phyloP scores from a whole-genome alignment of 1,140 invertebrate genomes.

The Eubasilissa regina region DNA sequence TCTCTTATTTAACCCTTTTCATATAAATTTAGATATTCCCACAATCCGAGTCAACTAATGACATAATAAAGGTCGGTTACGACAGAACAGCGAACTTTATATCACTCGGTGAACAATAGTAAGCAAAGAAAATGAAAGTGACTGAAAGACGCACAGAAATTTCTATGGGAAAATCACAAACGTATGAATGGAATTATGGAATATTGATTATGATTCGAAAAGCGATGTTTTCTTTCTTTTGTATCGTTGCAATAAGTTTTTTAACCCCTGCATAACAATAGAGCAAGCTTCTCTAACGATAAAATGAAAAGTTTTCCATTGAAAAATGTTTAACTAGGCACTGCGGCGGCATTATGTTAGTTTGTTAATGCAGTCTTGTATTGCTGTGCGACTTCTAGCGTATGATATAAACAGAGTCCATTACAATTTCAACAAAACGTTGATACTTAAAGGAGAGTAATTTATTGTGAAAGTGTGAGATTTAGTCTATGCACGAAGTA shows the following conservation, averaged over 20 bases:
- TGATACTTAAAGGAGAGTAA: too few relatives aligned
- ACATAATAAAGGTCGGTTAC: slow-evolving; percentile 34
- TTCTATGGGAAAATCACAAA: slow-evolving; percentile 39
- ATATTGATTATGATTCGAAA: slow-evolving; percentile 30
- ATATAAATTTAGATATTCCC: background rate
- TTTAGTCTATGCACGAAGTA: too few relatives aligned
- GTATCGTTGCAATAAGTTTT: slow-evolving; percentile 1
- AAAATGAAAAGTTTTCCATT: slow-evolving; percentile 22
- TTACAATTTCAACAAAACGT: too few relatives aligned
- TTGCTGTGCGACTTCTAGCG: too few relatives aligned
- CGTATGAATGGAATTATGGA: slow-evolving; percentile 16
- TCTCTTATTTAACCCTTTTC: background rate
- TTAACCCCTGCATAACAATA: slow-evolving; percentile 13
- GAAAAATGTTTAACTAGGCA: background rate
- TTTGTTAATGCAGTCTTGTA: too few relatives aligned
- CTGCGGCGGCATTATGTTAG: too few relatives aligned
- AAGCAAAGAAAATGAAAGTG: slow-evolving; percentile 35
- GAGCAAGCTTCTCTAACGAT: background rate
- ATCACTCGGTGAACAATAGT: slow-evolving; percentile 11
- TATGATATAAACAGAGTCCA: too few relatives aligned
- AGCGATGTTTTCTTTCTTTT: slow-evolving; percentile 26
- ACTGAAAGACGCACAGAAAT: background rate
- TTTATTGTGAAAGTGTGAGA: too few relatives aligned
- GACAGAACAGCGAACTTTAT: background rate
- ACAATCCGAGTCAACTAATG: background rate